A percentile compares a stretch with the other conserved stretches of the same genome.
Evolutionary conservation across 2,888 invertebrate species (phyloP).

Genomic region (Macrophya alboannulata): DNA sequence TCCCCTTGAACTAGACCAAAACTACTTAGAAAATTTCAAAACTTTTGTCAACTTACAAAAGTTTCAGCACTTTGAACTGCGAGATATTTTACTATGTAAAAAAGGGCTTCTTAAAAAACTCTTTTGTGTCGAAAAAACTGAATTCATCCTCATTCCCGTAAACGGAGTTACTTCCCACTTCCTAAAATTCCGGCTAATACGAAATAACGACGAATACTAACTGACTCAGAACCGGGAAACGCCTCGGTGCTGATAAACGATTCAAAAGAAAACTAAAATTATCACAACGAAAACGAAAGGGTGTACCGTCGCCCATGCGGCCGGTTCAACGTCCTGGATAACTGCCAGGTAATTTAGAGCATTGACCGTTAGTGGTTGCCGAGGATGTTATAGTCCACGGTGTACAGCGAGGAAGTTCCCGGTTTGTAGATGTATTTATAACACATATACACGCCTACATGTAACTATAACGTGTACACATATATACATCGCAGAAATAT

Average conservation of each 20-base stretch:
- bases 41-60: neutral
- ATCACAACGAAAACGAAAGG: neutral
- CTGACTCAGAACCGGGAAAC: neutral
- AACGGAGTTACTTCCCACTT: neutral
- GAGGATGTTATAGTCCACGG: constrained; percentile 41
- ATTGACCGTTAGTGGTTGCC: constrained; percentile 45
- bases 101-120: no score
- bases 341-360: constrained; percentile 49
- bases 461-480: neutral
- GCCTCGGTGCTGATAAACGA: neutral
- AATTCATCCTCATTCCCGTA: neutral
- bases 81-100: no score
- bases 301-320: neutral
- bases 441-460: neutral
- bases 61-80: neutral
- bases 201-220: neutral
- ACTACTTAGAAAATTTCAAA: neutral
- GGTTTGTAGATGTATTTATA: neutral
- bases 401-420: constrained; percentile 11
- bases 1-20: constrained; percentile 7
- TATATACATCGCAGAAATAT: no score
- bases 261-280: neutral
- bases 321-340: constrained; percentile 19
- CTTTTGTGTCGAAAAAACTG: constrained; percentile 18
- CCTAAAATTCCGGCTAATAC: neutral